These are phyloP conservation scores for Molorchus minor DNA, from an alignment of 2,888 invertebrate species.

Conservation along the genomic window DNA sequence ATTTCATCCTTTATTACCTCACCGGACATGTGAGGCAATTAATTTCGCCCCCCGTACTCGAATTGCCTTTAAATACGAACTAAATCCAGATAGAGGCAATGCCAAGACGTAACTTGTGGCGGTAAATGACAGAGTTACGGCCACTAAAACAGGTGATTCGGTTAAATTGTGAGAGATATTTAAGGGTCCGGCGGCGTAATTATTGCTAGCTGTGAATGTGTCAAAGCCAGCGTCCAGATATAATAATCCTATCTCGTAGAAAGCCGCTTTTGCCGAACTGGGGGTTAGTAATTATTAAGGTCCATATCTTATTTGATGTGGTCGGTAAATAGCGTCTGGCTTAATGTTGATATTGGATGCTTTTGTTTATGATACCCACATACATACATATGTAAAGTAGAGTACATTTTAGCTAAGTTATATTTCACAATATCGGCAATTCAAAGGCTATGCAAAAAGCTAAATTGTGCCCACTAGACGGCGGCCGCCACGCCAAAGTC, in stretches of 20 bases:
- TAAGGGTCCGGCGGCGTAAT: conserved; percentile 50
- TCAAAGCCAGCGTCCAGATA: conserved; percentile 45
- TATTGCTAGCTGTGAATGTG: conserved; percentile 51
- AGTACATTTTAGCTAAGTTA: neutral
- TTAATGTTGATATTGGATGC: neutral
- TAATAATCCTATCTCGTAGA: conserved; percentile 31
- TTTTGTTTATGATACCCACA: neutral
- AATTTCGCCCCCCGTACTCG: conserved; percentile 1
- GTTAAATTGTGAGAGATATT: conserved; percentile 52
- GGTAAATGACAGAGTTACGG: conserved; percentile 52
- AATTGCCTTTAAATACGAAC: conserved; percentile 21
- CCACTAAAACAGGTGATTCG: conserved; percentile 57
- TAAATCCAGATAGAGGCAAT: conserved; percentile 29
- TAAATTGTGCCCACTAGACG: neutral
- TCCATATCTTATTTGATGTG: neutral
- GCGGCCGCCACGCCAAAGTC: too few relatives aligned
- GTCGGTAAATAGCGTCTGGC: neutral
- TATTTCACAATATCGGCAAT: neutral
- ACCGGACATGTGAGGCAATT: neutral
- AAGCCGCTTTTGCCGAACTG: conserved; percentile 14
- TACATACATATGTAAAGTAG: neutral
- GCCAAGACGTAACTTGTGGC: conserved; percentile 28
- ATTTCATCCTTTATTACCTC: conserved; percentile 11
- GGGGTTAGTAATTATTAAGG: conserved; percentile 27
- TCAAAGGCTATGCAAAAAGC: neutral